Percentiles rank a stretch among this genome's conserved stretches.
Evolutionary conservation across 2,113 vertebrate species (phyloP).

Genomic region (Myotis lucifugus): DNA sequence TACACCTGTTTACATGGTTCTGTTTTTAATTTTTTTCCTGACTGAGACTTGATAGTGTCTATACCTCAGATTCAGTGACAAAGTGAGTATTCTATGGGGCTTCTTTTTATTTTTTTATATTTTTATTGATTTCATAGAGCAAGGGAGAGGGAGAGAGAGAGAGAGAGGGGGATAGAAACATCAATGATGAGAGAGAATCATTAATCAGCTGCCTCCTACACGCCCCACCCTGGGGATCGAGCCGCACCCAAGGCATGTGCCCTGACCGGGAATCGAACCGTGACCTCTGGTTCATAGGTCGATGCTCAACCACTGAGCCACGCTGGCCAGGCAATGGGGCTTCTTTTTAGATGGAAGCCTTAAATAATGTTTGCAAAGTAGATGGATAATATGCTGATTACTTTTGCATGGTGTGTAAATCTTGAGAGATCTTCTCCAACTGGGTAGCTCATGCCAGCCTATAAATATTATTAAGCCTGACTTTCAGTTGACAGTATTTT

Average conservation of each 20-base stretch:
- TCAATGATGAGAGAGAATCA: too few relatives aligned
- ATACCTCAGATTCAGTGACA: not conserved
- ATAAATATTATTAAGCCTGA: slow-evolving; percentile 23
- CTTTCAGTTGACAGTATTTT: not conserved
- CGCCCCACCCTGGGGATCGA: too few relatives aligned
- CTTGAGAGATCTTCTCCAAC: not conserved
- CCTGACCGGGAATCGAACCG: too few relatives aligned
- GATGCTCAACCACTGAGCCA: too few relatives aligned
- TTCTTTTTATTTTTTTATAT: not conserved
- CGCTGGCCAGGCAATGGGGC: not conserved
- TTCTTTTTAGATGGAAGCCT: slow-evolving; percentile 15
- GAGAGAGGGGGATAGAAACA: too few relatives aligned
- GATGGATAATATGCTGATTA: not conserved
- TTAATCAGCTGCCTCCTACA: too few relatives aligned
- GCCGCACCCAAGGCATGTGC: too few relatives aligned
- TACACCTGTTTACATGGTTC: not conserved
- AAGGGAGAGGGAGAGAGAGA: too few relatives aligned
- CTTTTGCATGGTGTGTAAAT: slow-evolving; percentile 39
- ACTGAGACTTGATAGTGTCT: not conserved
- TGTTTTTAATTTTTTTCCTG: slow-evolving; percentile 28
- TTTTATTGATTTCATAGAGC: too few relatives aligned
- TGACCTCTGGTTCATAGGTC: too few relatives aligned
- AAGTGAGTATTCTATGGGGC: not conserved
- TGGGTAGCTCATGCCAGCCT: not conserved
- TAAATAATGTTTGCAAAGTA: slow-evolving; percentile 43